phyloP scores from a whole-genome alignment of 1,140 invertebrate genomes.

The Trissolcus basalis region DNA sequence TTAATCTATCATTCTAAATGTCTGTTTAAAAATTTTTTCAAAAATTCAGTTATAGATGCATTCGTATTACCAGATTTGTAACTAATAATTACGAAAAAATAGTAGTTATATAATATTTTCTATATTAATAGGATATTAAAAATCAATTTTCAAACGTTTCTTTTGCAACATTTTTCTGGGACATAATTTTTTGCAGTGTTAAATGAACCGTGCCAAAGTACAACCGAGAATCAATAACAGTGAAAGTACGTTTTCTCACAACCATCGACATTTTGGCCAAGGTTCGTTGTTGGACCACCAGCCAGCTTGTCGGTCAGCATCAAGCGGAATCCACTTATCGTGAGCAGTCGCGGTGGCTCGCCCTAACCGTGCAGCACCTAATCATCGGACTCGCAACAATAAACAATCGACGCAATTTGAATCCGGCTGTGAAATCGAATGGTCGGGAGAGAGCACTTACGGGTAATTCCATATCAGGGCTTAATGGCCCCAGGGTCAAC shows the following conservation, averaged over 20 bases:
- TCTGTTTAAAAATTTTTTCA: too few relatives aligned
- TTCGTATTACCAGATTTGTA: too few relatives aligned
- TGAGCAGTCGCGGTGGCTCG: background rate
- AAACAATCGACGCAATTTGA: constrained; percentile 33
- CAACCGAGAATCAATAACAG: too few relatives aligned
- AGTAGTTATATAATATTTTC: too few relatives aligned
- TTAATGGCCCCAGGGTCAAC: constrained; percentile 36
- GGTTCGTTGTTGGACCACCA: background rate
- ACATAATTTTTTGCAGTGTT: too few relatives aligned
- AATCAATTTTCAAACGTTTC: too few relatives aligned
- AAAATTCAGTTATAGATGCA: too few relatives aligned
- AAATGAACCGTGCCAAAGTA: too few relatives aligned
- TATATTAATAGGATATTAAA: too few relatives aligned
- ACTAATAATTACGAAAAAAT: too few relatives aligned
- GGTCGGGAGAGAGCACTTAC: constrained; percentile 19
- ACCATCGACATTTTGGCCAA: background rate
- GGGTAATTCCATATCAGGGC: constrained; percentile 42
- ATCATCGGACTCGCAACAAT: constrained; percentile 28
- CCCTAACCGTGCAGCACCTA: constrained; percentile 14
- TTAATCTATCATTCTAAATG: too few relatives aligned
- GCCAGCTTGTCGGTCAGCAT: background rate
- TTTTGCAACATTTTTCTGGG: too few relatives aligned
- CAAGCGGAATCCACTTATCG: constrained; percentile 23
- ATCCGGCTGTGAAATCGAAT: constrained; percentile 14
- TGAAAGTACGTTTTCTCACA: background rate